phyloP scores from a whole-genome alignment of 2,888 invertebrate genomes.

The Eupsilia transversa region DNA sequence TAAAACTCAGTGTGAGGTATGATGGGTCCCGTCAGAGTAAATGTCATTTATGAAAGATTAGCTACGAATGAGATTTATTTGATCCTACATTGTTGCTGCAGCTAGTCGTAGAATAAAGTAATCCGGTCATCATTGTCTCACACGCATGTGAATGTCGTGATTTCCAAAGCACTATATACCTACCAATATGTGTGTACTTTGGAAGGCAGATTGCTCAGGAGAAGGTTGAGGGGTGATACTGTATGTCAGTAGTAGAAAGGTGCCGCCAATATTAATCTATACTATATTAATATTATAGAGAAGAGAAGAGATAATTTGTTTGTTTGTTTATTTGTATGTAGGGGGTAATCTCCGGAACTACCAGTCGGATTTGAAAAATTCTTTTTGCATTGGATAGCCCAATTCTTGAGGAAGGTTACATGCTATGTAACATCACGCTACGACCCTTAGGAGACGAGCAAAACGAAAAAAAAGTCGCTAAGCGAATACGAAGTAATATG shows the following conservation, averaged over 20 bases:
- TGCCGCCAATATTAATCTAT: background rate
- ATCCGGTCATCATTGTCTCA: background rate
- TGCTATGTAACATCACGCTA: no score
- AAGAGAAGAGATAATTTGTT: no score
- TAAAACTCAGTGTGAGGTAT: conserved; percentile 33
- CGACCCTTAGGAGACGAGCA: no score
- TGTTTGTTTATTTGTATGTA: no score
- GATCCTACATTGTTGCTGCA: background rate
- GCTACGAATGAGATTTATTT: conserved; percentile 20
- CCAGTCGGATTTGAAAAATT: no score
- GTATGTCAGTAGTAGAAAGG: background rate
- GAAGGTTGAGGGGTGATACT: background rate
- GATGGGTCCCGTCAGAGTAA: conserved; percentile 24
- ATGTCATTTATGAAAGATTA: conserved; percentile 41
- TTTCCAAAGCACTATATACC: background rate
- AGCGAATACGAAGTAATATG: no score
- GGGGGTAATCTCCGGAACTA: no score
- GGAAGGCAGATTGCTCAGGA: background rate
- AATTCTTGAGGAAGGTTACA: no score
- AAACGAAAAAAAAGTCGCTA: no score
- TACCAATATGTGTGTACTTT: no score
- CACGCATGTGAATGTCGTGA: background rate
- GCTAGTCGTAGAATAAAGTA: background rate
- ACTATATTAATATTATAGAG: no score
- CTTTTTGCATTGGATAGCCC: no score